These are phyloP conservation scores for Dryocosmus kuriphilus DNA, from an alignment of 2,888 invertebrate genomes.

Conservation along the genomic window DNA sequence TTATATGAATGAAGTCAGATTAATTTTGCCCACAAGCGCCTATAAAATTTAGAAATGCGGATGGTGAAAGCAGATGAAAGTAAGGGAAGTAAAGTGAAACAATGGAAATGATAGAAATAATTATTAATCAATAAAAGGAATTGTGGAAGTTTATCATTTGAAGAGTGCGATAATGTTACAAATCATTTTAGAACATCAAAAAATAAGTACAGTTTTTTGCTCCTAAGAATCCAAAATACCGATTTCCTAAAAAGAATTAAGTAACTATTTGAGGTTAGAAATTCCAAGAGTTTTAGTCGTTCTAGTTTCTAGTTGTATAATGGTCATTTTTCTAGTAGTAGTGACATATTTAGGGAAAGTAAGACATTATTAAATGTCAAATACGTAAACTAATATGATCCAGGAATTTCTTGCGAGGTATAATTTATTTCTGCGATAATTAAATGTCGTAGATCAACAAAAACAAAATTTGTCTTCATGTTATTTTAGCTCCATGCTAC, in stretches of 20 bases:
- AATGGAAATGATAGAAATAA: no score
- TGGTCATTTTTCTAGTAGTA: neutral
- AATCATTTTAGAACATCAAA: neutral
- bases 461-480: neutral
- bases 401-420: neutral
- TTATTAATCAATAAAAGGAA: neutral
- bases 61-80: no score
- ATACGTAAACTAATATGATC: neutral
- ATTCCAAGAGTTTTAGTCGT: no score
- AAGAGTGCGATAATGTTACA: neutral
- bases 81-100: no score
- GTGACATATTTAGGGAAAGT: neutral
- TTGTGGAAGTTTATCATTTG: neutral
- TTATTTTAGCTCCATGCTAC: neutral
- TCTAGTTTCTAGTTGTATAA: neutral
- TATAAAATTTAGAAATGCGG: no score
- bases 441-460: neutral
- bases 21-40: no score
- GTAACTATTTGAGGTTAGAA: neutral
- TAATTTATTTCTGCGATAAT: neutral
- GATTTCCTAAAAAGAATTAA: neutral
- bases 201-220: neutral
- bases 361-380: neutral
- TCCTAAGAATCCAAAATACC: neutral
- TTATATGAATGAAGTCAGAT: no score